Conservation (phyloP, 2,888 invertebrate species). For the Brassicogethes aeneus region DNA sequence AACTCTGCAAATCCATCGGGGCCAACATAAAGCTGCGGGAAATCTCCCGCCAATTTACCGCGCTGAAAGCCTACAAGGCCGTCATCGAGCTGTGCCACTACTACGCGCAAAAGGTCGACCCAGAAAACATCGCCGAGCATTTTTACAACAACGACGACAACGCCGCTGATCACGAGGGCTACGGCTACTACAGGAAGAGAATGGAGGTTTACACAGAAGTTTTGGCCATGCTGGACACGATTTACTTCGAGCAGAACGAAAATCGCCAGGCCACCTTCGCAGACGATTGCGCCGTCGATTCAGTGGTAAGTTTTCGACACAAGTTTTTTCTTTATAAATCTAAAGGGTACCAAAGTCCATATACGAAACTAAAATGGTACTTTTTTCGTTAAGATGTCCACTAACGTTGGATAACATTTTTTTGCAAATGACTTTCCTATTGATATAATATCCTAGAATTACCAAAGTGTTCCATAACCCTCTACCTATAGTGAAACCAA, state of each 20-base stretch:
- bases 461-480: too few species aligned
- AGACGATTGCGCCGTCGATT: conserved; percentile 7
- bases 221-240: conserved; percentile 63
- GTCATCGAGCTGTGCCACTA: conserved; percentile 81
- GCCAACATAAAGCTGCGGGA: conserved; percentile 76
- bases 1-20: conserved; percentile 82
- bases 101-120: conserved; percentile 82
- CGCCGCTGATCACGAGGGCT: conserved; percentile 72
- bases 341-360: conserved; percentile 8
- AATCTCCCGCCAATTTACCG: conserved; percentile 71
- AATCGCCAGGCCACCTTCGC: neutral
- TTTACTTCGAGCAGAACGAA: conserved; percentile 42
- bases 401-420: too few species aligned
- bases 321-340: conserved; percentile 16
- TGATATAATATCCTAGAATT: too few species aligned
- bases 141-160: conserved; percentile 81
- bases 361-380: conserved; percentile 11
- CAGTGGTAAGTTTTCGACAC: conserved; percentile 10
- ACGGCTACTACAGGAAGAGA: conserved; percentile 43
- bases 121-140: conserved; percentile 77
- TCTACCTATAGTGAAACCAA: too few species aligned
- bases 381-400: too few species aligned
- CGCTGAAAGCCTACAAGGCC: conserved; percentile 75
- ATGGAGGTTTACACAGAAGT: conserved; percentile 87
- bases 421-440: too few species aligned